Evolutionary conservation across 1,140 invertebrate genomes (phyloP).

Genomic region (Zaprionus kolodkinae): DNA sequence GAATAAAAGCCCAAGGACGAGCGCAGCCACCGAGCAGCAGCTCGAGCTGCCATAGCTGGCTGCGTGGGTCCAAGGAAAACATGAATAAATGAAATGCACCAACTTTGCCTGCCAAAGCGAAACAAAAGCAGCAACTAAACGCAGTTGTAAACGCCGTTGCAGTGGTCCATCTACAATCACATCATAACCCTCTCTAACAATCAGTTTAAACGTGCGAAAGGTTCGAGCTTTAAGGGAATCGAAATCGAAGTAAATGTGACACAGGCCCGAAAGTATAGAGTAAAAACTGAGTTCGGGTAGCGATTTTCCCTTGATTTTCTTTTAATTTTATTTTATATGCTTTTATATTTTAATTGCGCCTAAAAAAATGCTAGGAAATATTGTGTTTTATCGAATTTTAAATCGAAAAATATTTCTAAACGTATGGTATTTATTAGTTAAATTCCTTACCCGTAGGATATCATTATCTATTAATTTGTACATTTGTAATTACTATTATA

Average conservation of each 20-base stretch:
- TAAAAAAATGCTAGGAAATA: too few species aligned
- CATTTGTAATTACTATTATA: too few species aligned
- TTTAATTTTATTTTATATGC: too few species aligned
- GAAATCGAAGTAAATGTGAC: not conserved
- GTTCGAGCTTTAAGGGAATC: constrained; percentile 4
- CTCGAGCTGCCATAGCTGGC: not conserved
- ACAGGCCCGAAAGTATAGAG: too few species aligned
- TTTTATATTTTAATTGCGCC: too few species aligned
- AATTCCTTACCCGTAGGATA: too few species aligned
- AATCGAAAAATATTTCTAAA: too few species aligned
- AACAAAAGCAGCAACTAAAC: constrained; percentile 68
- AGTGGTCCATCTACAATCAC: constrained; percentile 4
- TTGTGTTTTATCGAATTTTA: too few species aligned
- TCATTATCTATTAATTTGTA: too few species aligned
- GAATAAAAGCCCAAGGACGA: constrained; percentile 32
- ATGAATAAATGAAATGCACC: constrained; percentile 79
- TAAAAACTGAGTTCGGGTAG: too few species aligned
- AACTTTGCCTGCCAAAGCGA: constrained; percentile 69
- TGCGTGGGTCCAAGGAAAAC: constrained; percentile 56
- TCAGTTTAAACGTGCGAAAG: not conserved
- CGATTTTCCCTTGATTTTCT: too few species aligned
- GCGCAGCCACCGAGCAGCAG: constrained; percentile 24
- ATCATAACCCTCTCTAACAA: not conserved
- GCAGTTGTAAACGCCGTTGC: constrained; percentile 58
- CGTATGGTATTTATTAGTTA: too few species aligned